These are phyloP conservation scores for Drosophila kuntzei DNA, from an alignment of 2,888 invertebrate genomes.

Conservation along the genomic window DNA sequence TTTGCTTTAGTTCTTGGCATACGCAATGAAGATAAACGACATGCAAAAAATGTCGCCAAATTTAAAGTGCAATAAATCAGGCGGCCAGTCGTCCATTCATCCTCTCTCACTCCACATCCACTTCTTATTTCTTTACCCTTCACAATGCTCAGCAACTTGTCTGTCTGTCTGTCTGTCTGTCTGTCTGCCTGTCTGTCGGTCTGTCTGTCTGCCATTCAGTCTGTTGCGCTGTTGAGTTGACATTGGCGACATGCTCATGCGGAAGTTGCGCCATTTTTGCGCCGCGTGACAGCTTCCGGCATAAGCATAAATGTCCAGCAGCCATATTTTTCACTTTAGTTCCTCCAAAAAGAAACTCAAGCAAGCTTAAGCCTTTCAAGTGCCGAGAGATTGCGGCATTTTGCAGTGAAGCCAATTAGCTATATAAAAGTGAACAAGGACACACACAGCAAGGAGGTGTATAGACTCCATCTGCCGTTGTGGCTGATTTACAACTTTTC, in stretches of 20 bases:
- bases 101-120: background rate
- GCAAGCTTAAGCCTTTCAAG: conserved; percentile 55
- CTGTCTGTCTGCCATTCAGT: conserved; percentile 35
- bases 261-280: conserved; percentile 75
- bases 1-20: conserved; percentile 70
- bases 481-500: conserved; percentile 51
- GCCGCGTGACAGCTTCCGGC: conserved; percentile 66
- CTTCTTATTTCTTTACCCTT: background rate
- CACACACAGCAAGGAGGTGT: conserved; percentile 1
- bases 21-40: conserved; percentile 82
- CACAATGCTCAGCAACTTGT: background rate
- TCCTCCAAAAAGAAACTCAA: conserved; percentile 19
- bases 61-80: conserved; percentile 81
- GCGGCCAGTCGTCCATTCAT: conserved; percentile 49
- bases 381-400: conserved; percentile 50
- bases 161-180: background rate
- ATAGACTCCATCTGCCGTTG: background rate
- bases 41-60: conserved; percentile 80
- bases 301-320: conserved; percentile 64
- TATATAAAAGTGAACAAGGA: conserved; percentile 31
- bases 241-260: conserved; percentile 57
- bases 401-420: conserved; percentile 55
- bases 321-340: conserved; percentile 68
- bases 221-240: conserved; percentile 56
- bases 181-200: conserved; percentile 11